Evolutionary conservation across 2,113 vertebrate species (phyloP), one percentile per base, ranked within the genome.

Genomic region (Ifrita kowaldi): DNA sequence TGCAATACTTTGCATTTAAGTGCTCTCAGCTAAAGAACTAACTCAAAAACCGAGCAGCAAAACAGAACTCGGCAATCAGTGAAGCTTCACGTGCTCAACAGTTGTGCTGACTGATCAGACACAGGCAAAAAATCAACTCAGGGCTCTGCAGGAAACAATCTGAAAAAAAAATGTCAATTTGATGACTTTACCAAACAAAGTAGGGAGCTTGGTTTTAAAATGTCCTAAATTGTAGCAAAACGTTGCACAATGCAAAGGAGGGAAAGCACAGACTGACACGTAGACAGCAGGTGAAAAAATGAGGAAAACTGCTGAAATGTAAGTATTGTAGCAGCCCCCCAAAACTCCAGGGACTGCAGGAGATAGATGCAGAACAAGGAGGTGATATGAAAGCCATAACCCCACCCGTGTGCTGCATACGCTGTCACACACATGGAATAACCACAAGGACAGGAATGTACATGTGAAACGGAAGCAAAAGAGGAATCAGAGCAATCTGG

Each of bases 261-360:
- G 35, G 32, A 50, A 64, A 14, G 47, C 44, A 82, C 18, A 35
- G 52, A 27, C 2, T 1, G 2, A 44, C 0, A 2, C 0, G 6
- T 6, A 18, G 28, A 56, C 14, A 39, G 4, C 41, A 63, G 9
- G 30, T 44, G 35, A 68, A 75, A 69, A 71, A 37, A 16, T 1
- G 1, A 35, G 37, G 59, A 76, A 52, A 64, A 35, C 1, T 41
- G 33, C 32, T 69, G 28, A 44, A 47, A 64, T 46, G 0, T 6
- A 75, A 71, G 46, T 28, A n/a, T 15, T 37, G 70, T 1, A 74
- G 75, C 60, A 78, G 56, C 27, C 23, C 35, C 50, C n/a, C 74
- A 79, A 62, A 84, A 21, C 32, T 26, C 33, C 74, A 76, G 33
- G 26, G 87, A 64, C 3, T 77, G 53, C 41, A 71, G 5, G 1